Evolutionary conservation across 2,113 vertebrate genomes (phyloP).

Genomic region (Brevimyrus niger): DNA sequence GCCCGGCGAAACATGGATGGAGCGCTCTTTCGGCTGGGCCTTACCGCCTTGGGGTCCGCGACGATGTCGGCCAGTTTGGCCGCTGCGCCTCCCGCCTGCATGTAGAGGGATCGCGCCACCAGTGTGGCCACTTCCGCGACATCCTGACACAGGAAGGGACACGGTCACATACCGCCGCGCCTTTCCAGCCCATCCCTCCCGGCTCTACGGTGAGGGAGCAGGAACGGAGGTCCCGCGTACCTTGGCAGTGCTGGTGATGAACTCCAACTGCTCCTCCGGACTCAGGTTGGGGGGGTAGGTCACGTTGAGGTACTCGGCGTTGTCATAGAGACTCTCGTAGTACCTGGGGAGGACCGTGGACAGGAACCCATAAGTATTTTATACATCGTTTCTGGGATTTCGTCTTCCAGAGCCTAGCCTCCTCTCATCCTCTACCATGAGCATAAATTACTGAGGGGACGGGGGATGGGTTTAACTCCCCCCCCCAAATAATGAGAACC

Average conservation of each 20-base stretch:
- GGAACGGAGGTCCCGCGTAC: slow-evolving; percentile 43
- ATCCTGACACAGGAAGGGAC: slow-evolving; percentile 52
- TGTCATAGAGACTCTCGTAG: slow-evolving; percentile 85
- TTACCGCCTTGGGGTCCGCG: slow-evolving; percentile 69
- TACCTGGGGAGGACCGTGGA: slow-evolving; percentile 54
- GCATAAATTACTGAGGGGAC: no score
- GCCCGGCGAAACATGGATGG: not conserved
- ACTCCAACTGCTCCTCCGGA: slow-evolving; percentile 71
- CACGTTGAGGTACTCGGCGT: slow-evolving; percentile 64
- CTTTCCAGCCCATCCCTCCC: not conserved
- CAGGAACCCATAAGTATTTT: not conserved
- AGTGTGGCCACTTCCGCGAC: slow-evolving; percentile 75
- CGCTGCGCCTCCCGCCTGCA: slow-evolving; percentile 67
- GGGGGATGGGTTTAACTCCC: no score
- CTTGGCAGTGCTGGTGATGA: slow-evolving; percentile 70
- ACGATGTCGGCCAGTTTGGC: slow-evolving; percentile 39
- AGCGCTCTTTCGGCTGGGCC: slow-evolving; percentile 20
- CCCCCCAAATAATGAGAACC: no score
- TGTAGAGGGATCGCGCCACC: slow-evolving; percentile 72
- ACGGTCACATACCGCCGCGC: not conserved
- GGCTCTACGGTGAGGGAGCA: not conserved
- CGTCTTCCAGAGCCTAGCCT: not conserved
- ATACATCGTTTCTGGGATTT: not conserved
- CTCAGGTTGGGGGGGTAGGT: slow-evolving; percentile 64
- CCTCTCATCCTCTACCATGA: not conserved